Evolutionary conservation across 2,797 vertebrate species (phyloP), one percentile per base, ranked within the genome.

Genomic region (Sebastes variabilis): DNA sequence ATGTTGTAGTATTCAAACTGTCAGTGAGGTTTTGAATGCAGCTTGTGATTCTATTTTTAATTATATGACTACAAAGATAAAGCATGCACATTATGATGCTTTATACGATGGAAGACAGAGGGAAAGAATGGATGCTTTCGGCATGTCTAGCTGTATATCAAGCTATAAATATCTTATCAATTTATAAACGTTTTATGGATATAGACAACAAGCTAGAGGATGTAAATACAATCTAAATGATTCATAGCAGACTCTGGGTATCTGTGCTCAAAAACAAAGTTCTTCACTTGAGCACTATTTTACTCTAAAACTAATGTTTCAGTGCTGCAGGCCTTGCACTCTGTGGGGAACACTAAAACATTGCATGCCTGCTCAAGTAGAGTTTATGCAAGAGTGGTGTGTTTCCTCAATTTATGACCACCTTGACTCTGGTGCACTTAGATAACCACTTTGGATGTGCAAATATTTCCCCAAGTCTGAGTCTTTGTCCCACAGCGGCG

Each of bases 381-480:
- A 65, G 32, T 76, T 88, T 52, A 68, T 76, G 69, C 59, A 75
- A 77, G 66, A 81, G 42, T 4, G 2, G 54, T 55, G 64, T 29
- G 55, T 75, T 82, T 77, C 46, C n/a, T 64, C 69, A 69, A 58
- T 85, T 79, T 66, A 77, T 78, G 72, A 75, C 54, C 73, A 65
- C 66, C 64, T 69, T 22, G 5, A 77, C 78, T 80, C 77, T 69
- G 66, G 36, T 70, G 72, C 79, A 56, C 42, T 74, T 74, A 73
- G 32, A 72, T 78, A 86, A 84, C 69, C 42, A 68, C 75, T 87
- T 87, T 65, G 79, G 61, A 80, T 76, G 72, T 72, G 72, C 74
- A 81, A 85, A 79, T 83, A 79, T 88, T 84, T 83, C 70, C 56
- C 29, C 24, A 38, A 76, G 75, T 54, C 61, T 70, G 34, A 16